Conservation (phyloP, 92 coral and sea anemone species). For the Phenganax stokvisi region DNA sequence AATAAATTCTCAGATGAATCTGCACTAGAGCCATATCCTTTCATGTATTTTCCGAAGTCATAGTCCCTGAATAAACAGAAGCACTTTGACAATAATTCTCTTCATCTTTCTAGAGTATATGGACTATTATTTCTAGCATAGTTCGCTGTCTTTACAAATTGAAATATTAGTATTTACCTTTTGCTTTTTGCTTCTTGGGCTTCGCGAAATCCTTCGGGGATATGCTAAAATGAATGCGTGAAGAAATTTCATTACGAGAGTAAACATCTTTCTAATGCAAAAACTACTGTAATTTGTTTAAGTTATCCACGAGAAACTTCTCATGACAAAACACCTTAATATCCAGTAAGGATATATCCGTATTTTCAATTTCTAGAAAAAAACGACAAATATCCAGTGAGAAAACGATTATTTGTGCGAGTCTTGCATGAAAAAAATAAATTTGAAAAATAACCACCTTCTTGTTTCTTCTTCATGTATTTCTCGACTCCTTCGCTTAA, state of each 20-base stretch:
- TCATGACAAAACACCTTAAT: too few relatives aligned
- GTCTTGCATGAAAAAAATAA: background rate
- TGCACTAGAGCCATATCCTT: background rate
- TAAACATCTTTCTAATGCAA: background rate
- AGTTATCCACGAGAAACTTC: too few relatives aligned
- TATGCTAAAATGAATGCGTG: background rate
- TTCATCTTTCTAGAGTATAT: too few relatives aligned
- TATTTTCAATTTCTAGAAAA: too few relatives aligned
- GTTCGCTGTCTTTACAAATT: background rate
- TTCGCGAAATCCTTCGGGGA: conserved; percentile 10
- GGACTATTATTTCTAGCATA: background rate
- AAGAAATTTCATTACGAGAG: background rate
- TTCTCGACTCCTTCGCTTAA: conserved; percentile 12
- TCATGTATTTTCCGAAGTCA: background rate
- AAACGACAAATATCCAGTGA: too few relatives aligned
- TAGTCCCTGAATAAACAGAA: background rate
- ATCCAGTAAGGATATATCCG: too few relatives aligned
- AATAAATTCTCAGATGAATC: background rate
- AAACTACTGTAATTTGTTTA: background rate
- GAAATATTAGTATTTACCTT: background rate
- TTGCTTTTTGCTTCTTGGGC: background rate
- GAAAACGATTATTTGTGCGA: too few relatives aligned
- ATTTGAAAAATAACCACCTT: background rate
- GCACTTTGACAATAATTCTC: background rate
- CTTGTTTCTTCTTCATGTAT: background rate